These are phyloP conservation scores for Limosa lapponica DNA, from an alignment of 2,797 vertebrate genomes.

Conservation along the genomic window DNA sequence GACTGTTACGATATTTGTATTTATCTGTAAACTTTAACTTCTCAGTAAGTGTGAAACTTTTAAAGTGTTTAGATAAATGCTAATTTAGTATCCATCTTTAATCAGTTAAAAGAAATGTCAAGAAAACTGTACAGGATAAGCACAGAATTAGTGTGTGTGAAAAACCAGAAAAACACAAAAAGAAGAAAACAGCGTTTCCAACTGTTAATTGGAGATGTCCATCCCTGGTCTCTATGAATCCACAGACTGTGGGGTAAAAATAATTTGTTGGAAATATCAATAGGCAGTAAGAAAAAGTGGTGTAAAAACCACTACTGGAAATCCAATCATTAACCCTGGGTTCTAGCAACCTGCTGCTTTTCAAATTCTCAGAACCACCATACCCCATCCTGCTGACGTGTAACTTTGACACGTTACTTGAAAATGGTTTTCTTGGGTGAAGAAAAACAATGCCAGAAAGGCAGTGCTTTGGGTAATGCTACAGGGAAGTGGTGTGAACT, in stretches of 20 bases:
- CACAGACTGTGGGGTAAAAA: background rate
- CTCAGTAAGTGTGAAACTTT: background rate
- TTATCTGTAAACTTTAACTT: background rate
- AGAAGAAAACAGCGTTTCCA: background rate
- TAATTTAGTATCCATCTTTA: background rate
- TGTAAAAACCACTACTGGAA: background rate
- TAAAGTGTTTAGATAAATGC: background rate
- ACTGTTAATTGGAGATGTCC: background rate
- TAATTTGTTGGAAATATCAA: background rate
- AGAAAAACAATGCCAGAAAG: background rate
- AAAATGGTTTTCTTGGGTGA: background rate
- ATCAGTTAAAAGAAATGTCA: background rate
- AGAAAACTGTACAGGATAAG: background rate
- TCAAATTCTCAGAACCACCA: background rate
- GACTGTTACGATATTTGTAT: background rate
- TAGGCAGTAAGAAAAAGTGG: background rate
- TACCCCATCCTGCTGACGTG: background rate
- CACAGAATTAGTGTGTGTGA: background rate
- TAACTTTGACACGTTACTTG: background rate
- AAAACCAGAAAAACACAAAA: background rate
- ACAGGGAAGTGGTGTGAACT: background rate
- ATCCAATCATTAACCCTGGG: background rate
- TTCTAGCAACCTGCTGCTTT: background rate
- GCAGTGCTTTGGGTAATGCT: background rate
- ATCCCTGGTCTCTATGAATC: background rate